These are phyloP conservation scores for Hirtodrosophila cameraria DNA, from an alignment of 2,888 invertebrate genomes.

Conservation along the genomic window DNA sequence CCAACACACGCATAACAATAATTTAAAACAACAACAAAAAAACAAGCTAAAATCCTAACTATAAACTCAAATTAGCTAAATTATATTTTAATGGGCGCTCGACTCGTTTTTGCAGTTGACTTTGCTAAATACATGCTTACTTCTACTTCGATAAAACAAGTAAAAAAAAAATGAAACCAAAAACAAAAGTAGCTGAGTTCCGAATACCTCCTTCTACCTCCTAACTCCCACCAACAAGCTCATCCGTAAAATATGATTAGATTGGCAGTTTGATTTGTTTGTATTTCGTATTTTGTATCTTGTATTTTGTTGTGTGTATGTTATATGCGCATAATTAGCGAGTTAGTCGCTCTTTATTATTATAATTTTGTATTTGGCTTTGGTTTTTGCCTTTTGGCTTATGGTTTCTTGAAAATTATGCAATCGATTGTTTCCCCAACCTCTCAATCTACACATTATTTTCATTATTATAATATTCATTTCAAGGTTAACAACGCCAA, in stretches of 20 bases:
- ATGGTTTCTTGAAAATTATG: conserved; percentile 38
- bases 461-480: conserved; percentile 45
- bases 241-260: conserved; percentile 44
- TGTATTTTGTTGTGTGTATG: conserved; percentile 27
- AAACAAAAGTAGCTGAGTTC: not conserved
- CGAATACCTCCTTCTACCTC: not conserved
- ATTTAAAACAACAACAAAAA: conserved; percentile 4
- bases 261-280: conserved; percentile 31
- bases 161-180: not conserved
- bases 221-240: not conserved
- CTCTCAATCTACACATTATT: conserved; percentile 20
- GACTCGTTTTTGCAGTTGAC: conserved; percentile 29
- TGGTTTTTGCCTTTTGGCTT: conserved; percentile 20
- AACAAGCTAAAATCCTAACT: conserved; percentile 20
- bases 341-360: conserved; percentile 66
- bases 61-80: conserved; percentile 58
- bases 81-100: conserved; percentile 61
- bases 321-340: conserved; percentile 72
- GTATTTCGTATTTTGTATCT: not conserved
- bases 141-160: conserved; percentile 1
- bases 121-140: conserved; percentile 28
- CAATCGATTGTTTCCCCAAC: conserved; percentile 33
- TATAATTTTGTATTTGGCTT: conserved; percentile 53
- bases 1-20: conserved; percentile 4
- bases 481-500: conserved; percentile 46